Percentiles rank a stretch among this genome's conserved stretches.
phyloP scores from a whole-genome alignment of 2,797 vertebrate species.

The Erethizon dorsatum region DNA sequence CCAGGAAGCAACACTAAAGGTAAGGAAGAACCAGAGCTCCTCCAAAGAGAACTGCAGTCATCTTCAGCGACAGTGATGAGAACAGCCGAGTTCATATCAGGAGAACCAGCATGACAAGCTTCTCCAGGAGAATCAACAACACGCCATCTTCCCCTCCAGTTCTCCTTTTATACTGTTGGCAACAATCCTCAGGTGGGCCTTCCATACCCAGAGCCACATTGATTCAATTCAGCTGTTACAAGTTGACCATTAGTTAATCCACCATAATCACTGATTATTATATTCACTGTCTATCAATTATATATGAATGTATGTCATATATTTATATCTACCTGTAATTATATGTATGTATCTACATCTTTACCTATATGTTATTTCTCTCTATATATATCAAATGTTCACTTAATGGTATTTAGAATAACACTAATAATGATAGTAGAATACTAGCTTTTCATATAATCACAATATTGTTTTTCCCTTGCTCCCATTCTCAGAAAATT shows the following conservation, averaged over 20 bases:
- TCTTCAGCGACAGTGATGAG: not conserved
- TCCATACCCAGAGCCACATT: too few species aligned
- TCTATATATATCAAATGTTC: not conserved
- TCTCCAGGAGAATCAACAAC: too few species aligned
- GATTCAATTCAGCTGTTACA: too few species aligned
- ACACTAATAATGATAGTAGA: not conserved
- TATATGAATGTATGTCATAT: not conserved
- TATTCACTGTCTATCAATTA: not conserved
- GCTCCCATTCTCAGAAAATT: slow-evolving; percentile 60
- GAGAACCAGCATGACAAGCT: not conserved
- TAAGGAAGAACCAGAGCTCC: not conserved
- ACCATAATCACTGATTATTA: not conserved
- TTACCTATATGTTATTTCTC: not conserved
- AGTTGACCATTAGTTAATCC: too few species aligned
- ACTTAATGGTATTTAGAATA: not conserved
- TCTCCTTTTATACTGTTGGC: not conserved
- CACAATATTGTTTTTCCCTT: not conserved
- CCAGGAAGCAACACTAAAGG: too few species aligned
- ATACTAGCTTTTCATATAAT: not conserved
- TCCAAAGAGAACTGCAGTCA: not conserved
- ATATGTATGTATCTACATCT: not conserved
- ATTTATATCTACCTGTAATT: not conserved
- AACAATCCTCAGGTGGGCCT: too few species aligned
- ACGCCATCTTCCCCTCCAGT: too few species aligned
- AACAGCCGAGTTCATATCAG: not conserved